phyloP scores from a whole-genome alignment of 53 echinoderm and acorn worm genomes.

The Henricia sp. region DNA sequence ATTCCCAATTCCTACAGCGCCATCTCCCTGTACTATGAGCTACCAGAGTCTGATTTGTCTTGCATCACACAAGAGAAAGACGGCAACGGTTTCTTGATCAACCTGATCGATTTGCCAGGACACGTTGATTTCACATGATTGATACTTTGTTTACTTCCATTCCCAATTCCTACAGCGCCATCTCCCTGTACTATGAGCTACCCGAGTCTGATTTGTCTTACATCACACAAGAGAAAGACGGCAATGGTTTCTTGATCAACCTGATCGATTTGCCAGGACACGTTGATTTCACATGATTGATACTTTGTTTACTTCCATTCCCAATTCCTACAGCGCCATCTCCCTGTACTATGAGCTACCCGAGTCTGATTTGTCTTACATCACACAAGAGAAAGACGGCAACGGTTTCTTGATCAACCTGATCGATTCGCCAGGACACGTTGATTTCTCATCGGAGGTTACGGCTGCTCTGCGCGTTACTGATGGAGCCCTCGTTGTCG shows the following conservation, averaged over 20 bases:
- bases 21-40: no score
- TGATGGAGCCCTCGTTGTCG: constrained; percentile 97
- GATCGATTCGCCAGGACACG: constrained; percentile 97
- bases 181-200: constrained; percentile 91
- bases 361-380: constrained; percentile 75
- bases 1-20: no score
- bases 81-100: no score
- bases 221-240: constrained; percentile 73
- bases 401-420: constrained; percentile 97
- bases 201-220: constrained; percentile 69
- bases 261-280: constrained; percentile 98
- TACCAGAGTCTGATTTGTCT: no score
- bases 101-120: no score
- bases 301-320: no score
- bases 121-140: no score
- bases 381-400: constrained; percentile 68
- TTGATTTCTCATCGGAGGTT: constrained; percentile 97
- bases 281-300: no score
- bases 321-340: constrained; percentile 87
- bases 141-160: no score
- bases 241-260: constrained; percentile 94
- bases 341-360: constrained; percentile 87
- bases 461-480: constrained; percentile 95
- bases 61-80: no score
- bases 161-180: constrained; percentile 76